These are phyloP conservation scores for Hypothenemus hampei DNA, from an alignment of 1,140 invertebrate species.

Conservation along the genomic window DNA sequence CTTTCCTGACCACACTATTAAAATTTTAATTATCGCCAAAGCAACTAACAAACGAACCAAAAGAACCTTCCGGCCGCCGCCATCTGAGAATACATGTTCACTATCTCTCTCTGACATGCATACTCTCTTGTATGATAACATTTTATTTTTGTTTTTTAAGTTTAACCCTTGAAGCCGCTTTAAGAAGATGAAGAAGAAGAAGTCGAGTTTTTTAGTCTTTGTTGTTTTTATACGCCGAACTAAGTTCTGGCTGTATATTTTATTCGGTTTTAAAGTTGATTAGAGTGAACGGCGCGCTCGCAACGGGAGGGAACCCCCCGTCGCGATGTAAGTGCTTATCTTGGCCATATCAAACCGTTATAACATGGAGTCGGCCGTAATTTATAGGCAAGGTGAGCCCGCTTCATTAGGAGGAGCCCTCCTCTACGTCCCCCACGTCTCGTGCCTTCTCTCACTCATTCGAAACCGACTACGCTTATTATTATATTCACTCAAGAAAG, in stretches of 20 bases:
- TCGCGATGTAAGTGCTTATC: constrained; percentile 44
- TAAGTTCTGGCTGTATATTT: constrained; percentile 36
- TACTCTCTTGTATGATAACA: background rate
- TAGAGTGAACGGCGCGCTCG: constrained; percentile 40
- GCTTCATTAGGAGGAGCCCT: constrained; percentile 43
- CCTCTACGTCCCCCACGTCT: constrained; percentile 19
- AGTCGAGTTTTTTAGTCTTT: no score
- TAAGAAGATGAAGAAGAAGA: no score
- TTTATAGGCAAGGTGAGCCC: constrained; percentile 46
- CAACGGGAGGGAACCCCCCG: constrained; percentile 43
- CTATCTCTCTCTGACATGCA: constrained; percentile 9
- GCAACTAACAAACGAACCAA: no score
- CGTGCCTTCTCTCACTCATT: no score
- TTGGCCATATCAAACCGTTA: constrained; percentile 45
- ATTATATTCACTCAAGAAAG: constrained; percentile 32
- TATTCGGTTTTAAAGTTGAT: constrained; percentile 45
- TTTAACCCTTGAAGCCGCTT: no score
- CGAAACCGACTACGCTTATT: background rate
- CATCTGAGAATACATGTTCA: constrained; percentile 4
- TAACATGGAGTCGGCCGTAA: constrained; percentile 45
- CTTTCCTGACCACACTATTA: constrained; percentile 19
- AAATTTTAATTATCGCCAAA: constrained; percentile 27
- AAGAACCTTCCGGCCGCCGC: constrained; percentile 15
- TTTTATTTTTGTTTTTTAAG: background rate
- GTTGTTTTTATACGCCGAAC: constrained; percentile 22